A percentile compares a stretch with the other conserved stretches of the same genome.
These are phyloP conservation scores for Okapia johnstoni DNA, from an alignment of 2,113 vertebrate genomes.

Conservation along the genomic window DNA sequence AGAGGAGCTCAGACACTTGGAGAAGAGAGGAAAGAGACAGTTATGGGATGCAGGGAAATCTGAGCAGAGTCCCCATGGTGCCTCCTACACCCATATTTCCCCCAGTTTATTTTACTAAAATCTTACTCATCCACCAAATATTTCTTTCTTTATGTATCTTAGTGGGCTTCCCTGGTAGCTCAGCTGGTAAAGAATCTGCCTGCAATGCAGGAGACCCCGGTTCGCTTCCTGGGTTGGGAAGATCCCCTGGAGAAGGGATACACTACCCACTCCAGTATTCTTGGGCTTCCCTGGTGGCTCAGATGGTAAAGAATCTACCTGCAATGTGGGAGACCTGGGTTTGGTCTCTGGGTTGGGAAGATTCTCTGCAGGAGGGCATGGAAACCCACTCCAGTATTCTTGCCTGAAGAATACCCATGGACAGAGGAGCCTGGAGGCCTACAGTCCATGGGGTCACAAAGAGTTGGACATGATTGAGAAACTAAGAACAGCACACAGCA, in stretches of 20 bases:
- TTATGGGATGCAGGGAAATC: not conserved
- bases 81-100: not conserved
- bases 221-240: not conserved
- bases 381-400: not conserved
- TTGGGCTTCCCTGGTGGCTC: not conserved
- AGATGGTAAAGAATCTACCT: not conserved
- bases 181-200: not conserved
- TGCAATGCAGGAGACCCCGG: not conserved
- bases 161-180: not conserved
- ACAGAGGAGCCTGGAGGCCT: not conserved
- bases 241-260: not conserved
- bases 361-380: not conserved
- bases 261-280: not conserved
- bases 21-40: not conserved
- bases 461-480: not conserved
- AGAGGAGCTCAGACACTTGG: not conserved
- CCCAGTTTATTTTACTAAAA: not conserved
- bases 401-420: not conserved
- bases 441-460: not conserved
- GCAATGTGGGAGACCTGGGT: accelerated
- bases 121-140: not conserved
- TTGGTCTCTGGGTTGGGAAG: not conserved
- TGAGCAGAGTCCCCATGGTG: not conserved
- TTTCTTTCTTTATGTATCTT: not conserved
- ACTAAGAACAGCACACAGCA: not conserved